A percentile compares a stretch with the other conserved stretches of the same genome.
phyloP scores from a whole-genome alignment of 2,113 vertebrate species.

The Sclerurus mexicanus region DNA sequence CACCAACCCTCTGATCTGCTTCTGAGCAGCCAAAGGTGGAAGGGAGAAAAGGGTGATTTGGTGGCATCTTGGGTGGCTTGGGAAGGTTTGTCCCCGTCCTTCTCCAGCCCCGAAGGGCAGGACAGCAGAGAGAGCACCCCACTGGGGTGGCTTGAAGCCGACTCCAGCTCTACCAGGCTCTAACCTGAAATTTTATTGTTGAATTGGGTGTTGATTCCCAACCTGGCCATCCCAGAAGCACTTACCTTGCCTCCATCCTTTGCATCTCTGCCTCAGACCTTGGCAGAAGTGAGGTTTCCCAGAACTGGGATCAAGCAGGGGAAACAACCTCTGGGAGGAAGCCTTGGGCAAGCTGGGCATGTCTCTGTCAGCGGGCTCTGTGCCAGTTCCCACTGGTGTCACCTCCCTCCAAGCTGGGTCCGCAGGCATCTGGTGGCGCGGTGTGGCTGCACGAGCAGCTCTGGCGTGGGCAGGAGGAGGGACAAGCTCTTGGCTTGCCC shows the following conservation, averaged over 20 bases:
- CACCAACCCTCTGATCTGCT: background rate
- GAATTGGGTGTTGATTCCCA: background rate
- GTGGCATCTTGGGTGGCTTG: background rate
- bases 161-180: background rate
- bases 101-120: background rate
- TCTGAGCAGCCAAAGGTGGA: background rate
- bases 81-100: background rate
- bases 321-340: background rate
- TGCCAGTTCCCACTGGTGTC: background rate
- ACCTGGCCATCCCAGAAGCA: background rate
- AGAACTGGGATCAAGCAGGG: background rate
- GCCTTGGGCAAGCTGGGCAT: background rate
- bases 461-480: background rate
- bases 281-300: background rate
- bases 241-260: background rate
- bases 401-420: background rate
- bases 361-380: background rate
- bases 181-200: background rate
- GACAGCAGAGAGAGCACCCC: background rate
- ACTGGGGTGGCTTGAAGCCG: background rate
- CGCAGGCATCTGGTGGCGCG: rapidly evolving
- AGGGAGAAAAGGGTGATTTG: background rate
- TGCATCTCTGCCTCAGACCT: background rate
- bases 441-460: background rate
- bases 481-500: background rate